These are phyloP conservation scores for Agrotis segetum DNA, from an alignment of 2,888 invertebrate species.

Conservation along the genomic window DNA sequence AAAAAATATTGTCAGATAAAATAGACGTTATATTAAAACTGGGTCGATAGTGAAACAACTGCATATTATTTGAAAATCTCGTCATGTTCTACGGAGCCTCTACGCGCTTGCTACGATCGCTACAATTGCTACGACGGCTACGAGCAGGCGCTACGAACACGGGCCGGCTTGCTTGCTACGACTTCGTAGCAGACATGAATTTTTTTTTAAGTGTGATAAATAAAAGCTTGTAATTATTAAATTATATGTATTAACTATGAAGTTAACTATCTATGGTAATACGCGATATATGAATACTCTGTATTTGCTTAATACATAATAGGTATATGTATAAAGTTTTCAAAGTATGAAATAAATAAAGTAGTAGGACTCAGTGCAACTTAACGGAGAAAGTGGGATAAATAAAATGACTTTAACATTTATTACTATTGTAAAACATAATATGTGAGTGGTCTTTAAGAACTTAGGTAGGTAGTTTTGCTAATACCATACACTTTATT, in stretches of 20 bases:
- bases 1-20: background rate
- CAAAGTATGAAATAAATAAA: constrained; percentile 8
- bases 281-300: background rate
- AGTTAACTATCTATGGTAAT: background rate
- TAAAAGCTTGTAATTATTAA: no score
- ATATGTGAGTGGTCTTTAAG: background rate
- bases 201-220: background rate
- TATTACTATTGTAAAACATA: background rate
- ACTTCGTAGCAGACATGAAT: background rate
- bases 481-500: no score
- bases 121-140: constrained; percentile 20
- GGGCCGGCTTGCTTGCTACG: constrained; percentile 18
- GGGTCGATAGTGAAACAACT: background rate
- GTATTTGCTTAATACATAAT: background rate
- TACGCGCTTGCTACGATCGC: constrained; percentile 41
- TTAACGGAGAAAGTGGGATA: background rate
- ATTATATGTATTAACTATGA: background rate
- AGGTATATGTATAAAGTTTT: background rate
- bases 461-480: background rate
- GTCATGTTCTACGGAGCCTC: constrained; percentile 18
- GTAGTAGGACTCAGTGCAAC: background rate
- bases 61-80: constrained; percentile 5
- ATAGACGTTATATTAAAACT: background rate
- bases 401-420: background rate
- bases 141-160: constrained; percentile 31